These are phyloP conservation scores for Camponotus fellah DNA, from an alignment of 2,888 invertebrate species.

Conservation along the genomic window DNA sequence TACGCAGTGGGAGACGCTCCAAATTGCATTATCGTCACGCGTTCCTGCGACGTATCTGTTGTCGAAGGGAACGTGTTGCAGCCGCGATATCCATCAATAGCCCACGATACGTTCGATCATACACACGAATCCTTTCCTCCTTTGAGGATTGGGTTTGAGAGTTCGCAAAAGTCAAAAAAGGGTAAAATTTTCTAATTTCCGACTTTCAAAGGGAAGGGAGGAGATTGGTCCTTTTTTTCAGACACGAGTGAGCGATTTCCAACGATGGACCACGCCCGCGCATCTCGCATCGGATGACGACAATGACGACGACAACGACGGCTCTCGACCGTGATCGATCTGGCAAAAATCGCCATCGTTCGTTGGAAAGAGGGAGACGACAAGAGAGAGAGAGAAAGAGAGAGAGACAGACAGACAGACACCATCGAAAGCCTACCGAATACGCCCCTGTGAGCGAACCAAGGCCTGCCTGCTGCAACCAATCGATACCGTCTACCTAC, in stretches of 20 bases:
- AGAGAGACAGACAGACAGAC: constrained; percentile 9
- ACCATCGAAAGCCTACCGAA: constrained; percentile 57
- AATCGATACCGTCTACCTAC: constrained; percentile 72
- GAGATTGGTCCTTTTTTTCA: neutral
- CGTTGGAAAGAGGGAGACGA: constrained; percentile 40
- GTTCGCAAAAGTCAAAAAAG: neutral
- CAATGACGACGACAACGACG: constrained; percentile 27
- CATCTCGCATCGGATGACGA: constrained; percentile 64
- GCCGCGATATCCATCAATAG: neutral
- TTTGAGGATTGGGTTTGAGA: neutral
- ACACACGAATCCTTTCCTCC: neutral
- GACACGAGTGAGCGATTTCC: constrained; percentile 54
- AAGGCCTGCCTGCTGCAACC: constrained; percentile 64
- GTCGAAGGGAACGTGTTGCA: neutral
- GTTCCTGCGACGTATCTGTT: neutral
- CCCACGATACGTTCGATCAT: neutral
- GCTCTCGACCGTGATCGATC: constrained; percentile 69
- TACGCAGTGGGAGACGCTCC: constrained; percentile 19
- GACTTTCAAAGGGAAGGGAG: neutral
- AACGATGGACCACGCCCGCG: constrained; percentile 74
- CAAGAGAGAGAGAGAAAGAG: constrained; percentile 21
- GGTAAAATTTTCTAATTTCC: neutral
- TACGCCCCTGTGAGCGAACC: constrained; percentile 70
- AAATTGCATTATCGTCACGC: constrained; percentile 29
- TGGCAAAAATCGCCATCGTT: constrained; percentile 71